A percentile compares a stretch with the other conserved stretches of the same genome.
Evolutionary conservation across 2,113 vertebrate genomes (phyloP).

Genomic region (Dunckerocampus dactyliophorus): DNA sequence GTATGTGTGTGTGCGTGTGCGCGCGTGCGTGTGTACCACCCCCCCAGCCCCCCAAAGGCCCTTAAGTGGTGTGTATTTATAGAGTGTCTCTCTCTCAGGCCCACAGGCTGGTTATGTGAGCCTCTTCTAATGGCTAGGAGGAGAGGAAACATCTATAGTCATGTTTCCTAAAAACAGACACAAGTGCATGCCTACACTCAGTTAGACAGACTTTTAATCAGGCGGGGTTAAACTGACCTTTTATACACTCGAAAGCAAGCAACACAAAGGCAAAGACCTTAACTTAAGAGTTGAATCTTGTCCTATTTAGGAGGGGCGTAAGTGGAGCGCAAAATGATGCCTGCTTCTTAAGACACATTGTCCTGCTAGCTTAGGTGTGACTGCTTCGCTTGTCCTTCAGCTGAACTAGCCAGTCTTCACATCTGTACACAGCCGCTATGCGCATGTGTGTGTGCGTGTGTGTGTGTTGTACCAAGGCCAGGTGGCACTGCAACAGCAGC

Average conservation of each 20-base stretch:
- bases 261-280: not conserved
- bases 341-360: not conserved
- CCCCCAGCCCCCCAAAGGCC: slow-evolving; percentile 61
- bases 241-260: slow-evolving; percentile 14
- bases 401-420: slow-evolving; percentile 24
- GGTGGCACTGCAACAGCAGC: slow-evolving; percentile 61
- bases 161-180: slow-evolving; percentile 62
- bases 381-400: slow-evolving; percentile 46
- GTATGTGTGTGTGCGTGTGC: slow-evolving; percentile 23
- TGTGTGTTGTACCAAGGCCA: slow-evolving; percentile 34
- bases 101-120: slow-evolving; percentile 69
- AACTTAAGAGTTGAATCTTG: slow-evolving; percentile 37
- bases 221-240: slow-evolving; percentile 25
- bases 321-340: slow-evolving; percentile 17
- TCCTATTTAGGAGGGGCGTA: slow-evolving; percentile 11
- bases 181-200: slow-evolving; percentile 25
- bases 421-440: slow-evolving; percentile 11
- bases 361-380: slow-evolving; percentile 33
- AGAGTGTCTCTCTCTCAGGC: slow-evolving; percentile 67
- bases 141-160: slow-evolving; percentile 61
- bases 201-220: slow-evolving; percentile 7
- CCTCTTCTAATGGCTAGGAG: slow-evolving; percentile 68
- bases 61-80: slow-evolving; percentile 77
- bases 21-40: slow-evolving; percentile 11
- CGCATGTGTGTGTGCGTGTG: slow-evolving; percentile 4